phyloP scores from a whole-genome alignment of 2,888 invertebrate species.

The Leptopilina drosophilae region DNA sequence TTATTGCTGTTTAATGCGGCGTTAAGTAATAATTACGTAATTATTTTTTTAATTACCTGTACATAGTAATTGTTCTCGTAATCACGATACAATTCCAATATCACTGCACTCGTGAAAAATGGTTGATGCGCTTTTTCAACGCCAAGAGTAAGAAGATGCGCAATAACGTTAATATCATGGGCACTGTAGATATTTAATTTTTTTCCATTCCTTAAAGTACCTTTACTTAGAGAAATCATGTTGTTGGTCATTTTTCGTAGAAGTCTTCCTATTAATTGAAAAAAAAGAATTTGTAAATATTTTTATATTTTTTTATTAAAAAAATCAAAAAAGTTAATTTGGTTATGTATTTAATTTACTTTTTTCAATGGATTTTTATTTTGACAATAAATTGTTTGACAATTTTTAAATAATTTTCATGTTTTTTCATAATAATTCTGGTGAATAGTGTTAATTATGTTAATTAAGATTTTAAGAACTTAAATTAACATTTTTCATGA shows the following conservation, averaged over 20 bases:
- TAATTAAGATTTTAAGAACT: no score
- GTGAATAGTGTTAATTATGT: no score
- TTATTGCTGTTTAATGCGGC: no score
- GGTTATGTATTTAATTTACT: no score
- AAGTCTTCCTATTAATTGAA: slow-evolving; percentile 50
- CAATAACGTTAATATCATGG: slow-evolving; percentile 68
- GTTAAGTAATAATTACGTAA: no score
- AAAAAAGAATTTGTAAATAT: neutral
- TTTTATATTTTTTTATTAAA: no score
- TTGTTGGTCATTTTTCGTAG: slow-evolving; percentile 46
- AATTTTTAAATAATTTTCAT: no score
- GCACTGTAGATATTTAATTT: slow-evolving; percentile 69
- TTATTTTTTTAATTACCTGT: slow-evolving; percentile 59
- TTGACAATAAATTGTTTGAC: no score
- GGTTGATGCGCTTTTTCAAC: slow-evolving; percentile 68
- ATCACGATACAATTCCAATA: slow-evolving; percentile 66
- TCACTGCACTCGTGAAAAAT: slow-evolving; percentile 65
- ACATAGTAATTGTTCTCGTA: slow-evolving; percentile 59
- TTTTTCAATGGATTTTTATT: no score
- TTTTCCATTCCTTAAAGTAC: slow-evolving; percentile 68
- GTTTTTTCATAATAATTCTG: no score
- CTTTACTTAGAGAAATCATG: slow-evolving; percentile 62
- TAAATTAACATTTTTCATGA: no score
- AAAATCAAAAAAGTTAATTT: no score
- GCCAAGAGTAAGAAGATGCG: slow-evolving; percentile 65